A percentile compares a stretch with the other conserved stretches of the same genome.
Conservation (phyloP, 1,140 invertebrate species). For the Scaptomyza graminum region DNA sequence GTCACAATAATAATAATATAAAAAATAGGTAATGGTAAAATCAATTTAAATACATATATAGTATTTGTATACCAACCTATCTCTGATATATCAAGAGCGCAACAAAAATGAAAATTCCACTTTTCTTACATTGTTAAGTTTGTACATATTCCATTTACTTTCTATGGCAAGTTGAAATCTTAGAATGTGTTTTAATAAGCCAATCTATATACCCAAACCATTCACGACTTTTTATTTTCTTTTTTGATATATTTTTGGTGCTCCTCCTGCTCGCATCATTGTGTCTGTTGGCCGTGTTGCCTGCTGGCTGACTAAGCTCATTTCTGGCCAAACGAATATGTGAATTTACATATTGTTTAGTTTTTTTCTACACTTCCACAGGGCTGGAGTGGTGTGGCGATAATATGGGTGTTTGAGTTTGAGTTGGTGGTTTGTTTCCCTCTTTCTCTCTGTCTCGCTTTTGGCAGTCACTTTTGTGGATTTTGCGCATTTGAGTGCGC, state of each 20-base stretch:
- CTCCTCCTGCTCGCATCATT: constrained; percentile 3
- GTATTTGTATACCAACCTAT: too few relatives aligned
- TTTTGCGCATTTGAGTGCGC: constrained; percentile 59
- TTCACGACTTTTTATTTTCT: background rate
- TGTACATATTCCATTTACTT: background rate
- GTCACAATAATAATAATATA: too few relatives aligned
- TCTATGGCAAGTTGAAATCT: background rate
- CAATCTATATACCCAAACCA: constrained; percentile 4
- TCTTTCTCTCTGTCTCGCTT: constrained; percentile 4
- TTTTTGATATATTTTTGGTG: background rate
- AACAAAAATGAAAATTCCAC: background rate
- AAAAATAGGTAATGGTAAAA: too few relatives aligned
- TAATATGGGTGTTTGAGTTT: constrained; percentile 15
- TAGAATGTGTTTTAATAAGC: constrained; percentile 3
- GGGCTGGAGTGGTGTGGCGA: background rate
- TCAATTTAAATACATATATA: too few relatives aligned
- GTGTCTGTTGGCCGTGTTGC: background rate
- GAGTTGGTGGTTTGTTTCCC: constrained; percentile 12
- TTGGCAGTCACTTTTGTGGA: constrained; percentile 52
- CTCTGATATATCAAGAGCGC: too few relatives aligned
- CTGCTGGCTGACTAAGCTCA: constrained; percentile 31
- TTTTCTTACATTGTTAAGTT: background rate
- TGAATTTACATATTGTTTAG: constrained; percentile 49
- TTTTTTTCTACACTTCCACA: background rate
- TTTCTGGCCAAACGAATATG: constrained; percentile 34